Percentiles rank a stretch among this genome's conserved stretches.
Evolutionary conservation across 53 echinoderm and acorn worm genomes (phyloP).

Genomic region (Crossaster papposus): DNA sequence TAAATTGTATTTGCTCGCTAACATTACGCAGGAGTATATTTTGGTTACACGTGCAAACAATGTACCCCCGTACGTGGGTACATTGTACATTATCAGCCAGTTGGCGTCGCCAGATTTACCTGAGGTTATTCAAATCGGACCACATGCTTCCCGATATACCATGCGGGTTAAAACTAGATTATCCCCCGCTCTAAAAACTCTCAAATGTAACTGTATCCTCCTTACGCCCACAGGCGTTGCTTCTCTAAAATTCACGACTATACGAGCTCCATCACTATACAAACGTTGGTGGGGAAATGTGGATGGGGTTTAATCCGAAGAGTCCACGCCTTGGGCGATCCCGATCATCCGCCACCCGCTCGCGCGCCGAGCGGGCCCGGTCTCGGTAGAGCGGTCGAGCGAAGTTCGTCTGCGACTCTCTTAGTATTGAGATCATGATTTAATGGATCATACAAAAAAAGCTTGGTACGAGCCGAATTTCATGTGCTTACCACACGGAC

Average conservation of each 20-base stretch:
- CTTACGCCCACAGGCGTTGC: slow-evolving; percentile 18
- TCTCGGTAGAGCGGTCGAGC: no score
- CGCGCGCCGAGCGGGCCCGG: not conserved
- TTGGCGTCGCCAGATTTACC: not conserved
- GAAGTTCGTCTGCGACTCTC: no score
- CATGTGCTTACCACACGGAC: no score
- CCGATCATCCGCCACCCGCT: not conserved
- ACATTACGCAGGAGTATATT: no score
- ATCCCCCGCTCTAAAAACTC: not conserved
- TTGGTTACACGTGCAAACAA: not conserved
- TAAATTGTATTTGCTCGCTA: no score
- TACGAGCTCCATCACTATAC: not conserved
- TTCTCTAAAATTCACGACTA: not conserved
- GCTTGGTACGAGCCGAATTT: no score
- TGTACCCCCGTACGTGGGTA: no score
- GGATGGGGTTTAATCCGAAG: slow-evolving; percentile 14
- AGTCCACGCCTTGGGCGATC: slow-evolving; percentile 43
- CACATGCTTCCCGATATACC: slow-evolving; percentile 24
- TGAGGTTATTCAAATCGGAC: slow-evolving; percentile 23
- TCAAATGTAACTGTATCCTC: slow-evolving; percentile 45
- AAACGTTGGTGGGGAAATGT: not conserved
- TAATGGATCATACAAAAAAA: no score
- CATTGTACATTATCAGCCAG: no score
- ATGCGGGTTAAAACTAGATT: slow-evolving; percentile 25
- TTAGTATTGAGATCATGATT: no score